Evolutionary conservation across 2,888 invertebrate species (phyloP).

Genomic region (Drosophila macrospina): DNA sequence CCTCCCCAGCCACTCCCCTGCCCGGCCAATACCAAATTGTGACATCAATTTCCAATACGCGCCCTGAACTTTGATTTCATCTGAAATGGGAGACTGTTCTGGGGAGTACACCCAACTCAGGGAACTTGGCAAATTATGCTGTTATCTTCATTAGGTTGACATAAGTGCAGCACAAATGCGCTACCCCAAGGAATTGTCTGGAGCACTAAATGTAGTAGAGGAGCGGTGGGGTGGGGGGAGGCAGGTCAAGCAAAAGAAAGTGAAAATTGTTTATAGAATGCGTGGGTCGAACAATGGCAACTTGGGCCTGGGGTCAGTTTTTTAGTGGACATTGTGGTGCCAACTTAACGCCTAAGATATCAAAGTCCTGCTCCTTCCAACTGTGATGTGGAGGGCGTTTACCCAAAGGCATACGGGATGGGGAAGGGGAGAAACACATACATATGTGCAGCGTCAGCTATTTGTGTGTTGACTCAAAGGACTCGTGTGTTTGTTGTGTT

Average conservation of each 20-base stretch:
- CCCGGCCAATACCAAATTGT: conserved; percentile 24
- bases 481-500: conserved; percentile 34
- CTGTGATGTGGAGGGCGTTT: conserved; percentile 64
- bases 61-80: conserved; percentile 72
- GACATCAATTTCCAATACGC: conserved; percentile 69
- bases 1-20: conserved; percentile 3
- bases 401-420: conserved; percentile 35
- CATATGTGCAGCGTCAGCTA: conserved; percentile 76
- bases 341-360: conserved; percentile 75
- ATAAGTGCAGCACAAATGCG: conserved; percentile 81
- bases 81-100: neutral
- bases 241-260: conserved; percentile 52
- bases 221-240: no score
- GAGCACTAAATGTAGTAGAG: conserved; percentile 1
- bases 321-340: conserved; percentile 36
- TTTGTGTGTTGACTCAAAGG: conserved; percentile 69
- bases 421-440: conserved; percentile 13
- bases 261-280: conserved; percentile 77
- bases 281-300: conserved; percentile 53
- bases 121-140: conserved; percentile 75
- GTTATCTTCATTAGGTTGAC: conserved; percentile 82
- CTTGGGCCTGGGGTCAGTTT: conserved; percentile 16
- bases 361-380: conserved; percentile 48
- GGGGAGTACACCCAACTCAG: conserved; percentile 11
- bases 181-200: conserved; percentile 72